Base-by-base conservation (phyloP, 2,888 invertebrate species). In the Rhorus exstirpatorius region DNA sequence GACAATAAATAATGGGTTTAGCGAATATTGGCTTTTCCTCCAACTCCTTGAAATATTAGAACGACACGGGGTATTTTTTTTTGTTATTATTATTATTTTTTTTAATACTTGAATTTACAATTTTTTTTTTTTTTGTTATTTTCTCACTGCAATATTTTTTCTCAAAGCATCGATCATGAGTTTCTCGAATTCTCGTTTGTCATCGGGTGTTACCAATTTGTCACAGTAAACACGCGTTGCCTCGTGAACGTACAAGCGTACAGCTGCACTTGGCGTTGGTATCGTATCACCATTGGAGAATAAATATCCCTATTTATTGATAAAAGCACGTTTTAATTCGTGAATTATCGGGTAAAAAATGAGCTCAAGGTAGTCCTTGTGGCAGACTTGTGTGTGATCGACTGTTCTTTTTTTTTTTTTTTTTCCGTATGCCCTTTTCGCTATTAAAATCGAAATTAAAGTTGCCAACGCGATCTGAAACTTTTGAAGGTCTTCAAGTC, bases 171-270 rank as follows among this genome's bases (percentile, higher is more conserved):
- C 98, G 0, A 93, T 88, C 12, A 97, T 92, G 0, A 98, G 92
- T 92, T 97, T 97, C 67, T 94, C 93, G 91, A 97, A 98, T 0
- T 93, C 93, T 2, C 96, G 96, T n/a, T 95, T 93, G 85, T 98
- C 98, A 14, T 91, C 91, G 8, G 77, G 76, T 74, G 81, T 87
- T 0, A 98, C 96, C 51, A 99, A 93, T 92, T 98, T 98, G 93
- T 99, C 99, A 0, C 96, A 95, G 92, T 99, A 99, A 0, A 99
- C 98, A 71, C 99, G 95, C 58, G 95, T 96, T 0, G 98, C 96
- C 93, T 99, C 99, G 90, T 99, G 99, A 93, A 97, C 95, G 96
- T 97, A 98, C 61, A 98, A 93, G 17, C 98, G 94, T 3, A 98
- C 94, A 38, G 98, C 93, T 78, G 96, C 96, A 46, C 96, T 95